These are phyloP conservation scores for Bagarius yarrelli DNA, from an alignment of 2,113 vertebrate genomes.

Conservation along the genomic window DNA sequence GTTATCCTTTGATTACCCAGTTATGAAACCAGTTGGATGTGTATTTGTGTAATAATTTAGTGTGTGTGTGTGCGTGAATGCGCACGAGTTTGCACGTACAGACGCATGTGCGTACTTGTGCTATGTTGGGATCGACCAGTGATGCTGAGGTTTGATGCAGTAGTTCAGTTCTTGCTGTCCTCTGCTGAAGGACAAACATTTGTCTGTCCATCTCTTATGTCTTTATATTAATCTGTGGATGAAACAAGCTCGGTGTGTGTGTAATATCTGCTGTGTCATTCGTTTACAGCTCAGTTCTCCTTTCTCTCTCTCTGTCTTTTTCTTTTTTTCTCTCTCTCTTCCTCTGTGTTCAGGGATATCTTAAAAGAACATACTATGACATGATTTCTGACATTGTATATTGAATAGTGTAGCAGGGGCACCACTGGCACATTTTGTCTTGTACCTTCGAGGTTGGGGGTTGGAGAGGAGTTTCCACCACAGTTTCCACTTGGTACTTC, in stretches of 20 bases:
- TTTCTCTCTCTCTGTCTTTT: background rate
- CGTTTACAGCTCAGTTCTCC: constrained; percentile 1
- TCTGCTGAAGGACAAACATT: constrained; percentile 68
- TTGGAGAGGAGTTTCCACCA: no score
- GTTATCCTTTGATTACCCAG: constrained; percentile 4
- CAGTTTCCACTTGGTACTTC: no score
- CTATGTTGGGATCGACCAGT: constrained; percentile 66
- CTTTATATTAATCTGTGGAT: constrained; percentile 6
- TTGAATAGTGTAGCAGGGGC: background rate
- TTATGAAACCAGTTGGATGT: background rate
- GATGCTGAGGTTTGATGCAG: constrained; percentile 67
- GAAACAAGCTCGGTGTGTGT: background rate
- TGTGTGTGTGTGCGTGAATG: constrained; percentile 53
- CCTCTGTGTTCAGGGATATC: background rate
- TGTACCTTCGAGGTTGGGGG: no score
- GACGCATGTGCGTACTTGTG: constrained; percentile 55
- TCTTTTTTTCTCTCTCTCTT: background rate
- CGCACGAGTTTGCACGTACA: constrained; percentile 22
- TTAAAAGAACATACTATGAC: background rate
- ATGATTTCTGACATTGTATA: background rate
- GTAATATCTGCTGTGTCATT: constrained; percentile 15
- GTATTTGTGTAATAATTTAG: constrained; percentile 46
- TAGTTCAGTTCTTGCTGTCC: constrained; percentile 61
- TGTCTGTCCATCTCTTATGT: background rate
- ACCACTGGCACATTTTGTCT: no score